Conservation (phyloP, 1,140 invertebrate genomes). For the Neodiprion lecontei region DNA sequence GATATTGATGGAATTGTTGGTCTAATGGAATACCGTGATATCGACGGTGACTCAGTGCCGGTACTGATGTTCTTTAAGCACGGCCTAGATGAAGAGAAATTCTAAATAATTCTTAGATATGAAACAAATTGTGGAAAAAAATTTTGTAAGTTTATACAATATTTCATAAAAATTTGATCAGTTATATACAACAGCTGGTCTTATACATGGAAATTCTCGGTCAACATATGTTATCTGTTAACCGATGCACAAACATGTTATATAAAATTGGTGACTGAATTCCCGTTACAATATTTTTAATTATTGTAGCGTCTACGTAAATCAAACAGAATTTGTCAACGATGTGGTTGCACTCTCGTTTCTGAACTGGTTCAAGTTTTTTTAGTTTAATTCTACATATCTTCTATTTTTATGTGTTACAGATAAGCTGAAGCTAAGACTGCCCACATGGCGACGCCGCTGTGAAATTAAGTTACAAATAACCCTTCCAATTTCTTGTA, state of each 20-base stretch:
- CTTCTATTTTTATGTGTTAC: background rate
- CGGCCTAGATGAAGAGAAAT: slow-evolving; percentile 93
- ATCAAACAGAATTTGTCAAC: slow-evolving; percentile 34
- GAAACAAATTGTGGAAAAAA: slow-evolving; percentile 47
- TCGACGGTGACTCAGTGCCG: slow-evolving; percentile 81
- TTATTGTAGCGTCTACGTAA: slow-evolving; percentile 35
- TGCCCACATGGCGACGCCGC: slow-evolving; percentile 43
- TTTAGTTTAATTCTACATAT: background rate
- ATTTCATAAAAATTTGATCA: slow-evolving; percentile 13
- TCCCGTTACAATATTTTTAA: slow-evolving; percentile 34
- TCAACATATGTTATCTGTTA: slow-evolving; percentile 23
- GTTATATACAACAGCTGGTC: slow-evolving; percentile 15
- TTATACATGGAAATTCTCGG: background rate
- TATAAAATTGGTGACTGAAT: slow-evolving; percentile 41
- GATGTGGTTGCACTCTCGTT: slow-evolving; percentile 28
- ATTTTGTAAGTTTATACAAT: slow-evolving; percentile 51
- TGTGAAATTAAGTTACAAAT: slow-evolving; percentile 45
- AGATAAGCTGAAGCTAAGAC: slow-evolving; percentile 49
- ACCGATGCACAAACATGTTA: slow-evolving; percentile 44
- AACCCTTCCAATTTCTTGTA: slow-evolving; percentile 44
- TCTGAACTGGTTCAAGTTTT: slow-evolving; percentile 40
- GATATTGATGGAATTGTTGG: slow-evolving; percentile 94
- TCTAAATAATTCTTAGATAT: slow-evolving; percentile 67
- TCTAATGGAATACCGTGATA: slow-evolving; percentile 91
- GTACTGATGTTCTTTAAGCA: slow-evolving; percentile 96